Conservation (phyloP, 2,113 vertebrate genomes). For the Pao palembangensis region DNA sequence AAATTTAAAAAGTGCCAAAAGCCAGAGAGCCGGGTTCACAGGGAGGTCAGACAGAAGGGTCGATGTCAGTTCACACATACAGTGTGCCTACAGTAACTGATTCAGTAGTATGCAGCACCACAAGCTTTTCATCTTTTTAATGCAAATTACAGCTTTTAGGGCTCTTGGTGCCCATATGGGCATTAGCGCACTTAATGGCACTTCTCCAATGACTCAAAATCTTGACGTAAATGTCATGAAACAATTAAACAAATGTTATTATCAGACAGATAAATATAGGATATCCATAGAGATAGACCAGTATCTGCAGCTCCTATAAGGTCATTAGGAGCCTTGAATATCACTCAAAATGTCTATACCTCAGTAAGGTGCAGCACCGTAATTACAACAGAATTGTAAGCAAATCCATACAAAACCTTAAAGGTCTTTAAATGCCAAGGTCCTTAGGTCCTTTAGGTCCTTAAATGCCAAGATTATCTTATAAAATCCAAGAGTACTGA, state of each 20-base stretch:
- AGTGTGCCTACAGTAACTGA: neutral
- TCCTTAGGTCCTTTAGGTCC: too few species aligned
- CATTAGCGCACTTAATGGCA: neutral
- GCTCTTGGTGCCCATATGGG: neutral
- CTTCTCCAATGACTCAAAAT: neutral
- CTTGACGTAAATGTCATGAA: neutral
- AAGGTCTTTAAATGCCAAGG: too few species aligned
- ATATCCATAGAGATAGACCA: too few species aligned
- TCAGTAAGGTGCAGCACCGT: too few species aligned
- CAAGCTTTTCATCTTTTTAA: neutral
- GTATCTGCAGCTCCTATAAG: too few species aligned
- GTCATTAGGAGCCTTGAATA: neutral
- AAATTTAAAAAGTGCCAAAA: conserved; percentile 2
- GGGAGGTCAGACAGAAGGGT: conserved; percentile 13
- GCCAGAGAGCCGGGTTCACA: conserved; percentile 22
- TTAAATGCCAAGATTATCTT: too few species aligned
- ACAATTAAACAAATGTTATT: too few species aligned
- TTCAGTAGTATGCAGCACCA: neutral
- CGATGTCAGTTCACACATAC: conserved; percentile 3
- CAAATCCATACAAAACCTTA: too few species aligned
- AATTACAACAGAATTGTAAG: too few species aligned
- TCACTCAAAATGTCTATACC: neutral
- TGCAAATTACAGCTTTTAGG: neutral
- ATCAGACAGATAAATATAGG: too few species aligned
- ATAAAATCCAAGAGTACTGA: too few species aligned